phyloP scores from a whole-genome alignment of 2,888 invertebrate genomes.

The Campopleginae sp. region DNA sequence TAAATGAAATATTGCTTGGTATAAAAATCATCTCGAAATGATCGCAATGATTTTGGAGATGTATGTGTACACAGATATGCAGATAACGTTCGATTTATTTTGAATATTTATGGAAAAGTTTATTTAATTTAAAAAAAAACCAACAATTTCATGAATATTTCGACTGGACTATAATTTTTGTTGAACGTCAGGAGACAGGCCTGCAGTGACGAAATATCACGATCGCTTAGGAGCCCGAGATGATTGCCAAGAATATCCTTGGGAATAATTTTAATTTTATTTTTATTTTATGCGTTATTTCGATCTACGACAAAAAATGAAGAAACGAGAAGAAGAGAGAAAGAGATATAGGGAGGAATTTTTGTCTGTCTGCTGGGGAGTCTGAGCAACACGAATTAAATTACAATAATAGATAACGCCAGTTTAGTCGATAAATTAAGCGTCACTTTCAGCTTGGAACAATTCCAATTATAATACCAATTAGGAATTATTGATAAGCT shows the following conservation, averaged over 20 bases:
- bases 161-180: slow-evolving; percentile 21
- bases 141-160: slow-evolving; percentile 16
- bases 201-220: slow-evolving; percentile 60
- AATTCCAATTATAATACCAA: slow-evolving; percentile 67
- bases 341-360: slow-evolving; percentile 10
- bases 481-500: slow-evolving; percentile 61
- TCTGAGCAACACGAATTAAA: slow-evolving; percentile 58
- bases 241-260: slow-evolving; percentile 58
- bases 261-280: slow-evolving; percentile 55
- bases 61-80: background rate
- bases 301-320: slow-evolving; percentile 25
- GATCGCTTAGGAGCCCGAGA: slow-evolving; percentile 49
- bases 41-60: background rate
- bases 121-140: slow-evolving; percentile 26
- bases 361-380: slow-evolving; percentile 42
- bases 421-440: slow-evolving; percentile 63
- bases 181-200: slow-evolving; percentile 27
- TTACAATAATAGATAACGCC: slow-evolving; percentile 65
- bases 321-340: background rate
- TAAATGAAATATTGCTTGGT: slow-evolving; percentile 33
- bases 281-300: slow-evolving; percentile 40
- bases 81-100: background rate
- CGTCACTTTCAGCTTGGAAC: slow-evolving; percentile 37
- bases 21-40: slow-evolving; percentile 12
- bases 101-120: slow-evolving; percentile 15